Evolutionary conservation across 2,888 invertebrate species (phyloP), one percentile per base, ranked within the genome.

Genomic region (Phengaris arion): DNA sequence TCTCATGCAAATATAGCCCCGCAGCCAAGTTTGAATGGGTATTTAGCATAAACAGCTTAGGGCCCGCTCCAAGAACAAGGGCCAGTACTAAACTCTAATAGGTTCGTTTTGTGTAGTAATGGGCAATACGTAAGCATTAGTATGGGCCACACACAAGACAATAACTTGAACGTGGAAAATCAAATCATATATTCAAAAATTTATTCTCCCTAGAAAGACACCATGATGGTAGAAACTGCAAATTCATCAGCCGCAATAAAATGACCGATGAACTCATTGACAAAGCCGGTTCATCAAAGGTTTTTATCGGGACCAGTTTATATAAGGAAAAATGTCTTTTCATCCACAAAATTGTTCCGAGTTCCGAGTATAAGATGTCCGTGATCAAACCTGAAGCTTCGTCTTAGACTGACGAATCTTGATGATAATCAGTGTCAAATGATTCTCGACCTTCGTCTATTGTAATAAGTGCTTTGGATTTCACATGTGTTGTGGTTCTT

Each of bases 321-420:
- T 64, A 64, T 45, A 12, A 64, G 64, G 64, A 35, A 64, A 64
- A 64, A 64, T 64, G 52, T 74, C 74, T 74, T 74, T 55, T 48
- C 48, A 48, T 48, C 55, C 52, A 51, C 35, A 64, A 74, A 74
- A 64, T 59, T 51, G 74, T 74, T 74, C 35, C 48, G 74, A 77
- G 83, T 82, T 85, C 84, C 83, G 79, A 84, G 85, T 84, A 86
- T 83, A 83, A 81, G 81, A 79, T 82, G 84, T 83, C 85, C 85
- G 81, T 85, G 87, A 86, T 85, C 83, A 1, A 48, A 8, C 59
- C 59, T 59, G 78, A 79, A 79, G 86, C 84, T 89, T 89, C 87
- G 86, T 87, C 85, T 83, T 83, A 86, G 83, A 77, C 81, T 81
- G 82, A 81, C 79, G 83, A 86, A 89, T 89, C 92, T 91, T 88